Evolutionary conservation across 1,140 invertebrate genomes (phyloP), one percentile per base, ranked within the genome.

Genomic region (Hypothenemus hampei): DNA sequence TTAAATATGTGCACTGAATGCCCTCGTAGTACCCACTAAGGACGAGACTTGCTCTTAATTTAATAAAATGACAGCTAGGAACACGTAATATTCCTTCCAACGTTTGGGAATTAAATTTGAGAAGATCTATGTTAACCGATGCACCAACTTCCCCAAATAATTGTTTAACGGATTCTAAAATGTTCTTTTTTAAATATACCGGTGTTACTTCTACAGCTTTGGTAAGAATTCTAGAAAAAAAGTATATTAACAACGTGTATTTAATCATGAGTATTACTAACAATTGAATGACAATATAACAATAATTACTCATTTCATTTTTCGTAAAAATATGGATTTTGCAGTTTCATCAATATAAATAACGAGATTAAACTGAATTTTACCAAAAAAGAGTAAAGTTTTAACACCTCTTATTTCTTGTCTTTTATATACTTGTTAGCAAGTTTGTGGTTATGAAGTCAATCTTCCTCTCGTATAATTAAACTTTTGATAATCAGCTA

Each of bases 101-200:
- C 10, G 69, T 65, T 0, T 55, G 10, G 1, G 67, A 49, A 63
- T 78, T 70, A 48, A 79, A 82, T 60, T 80, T 83, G 0, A 85
- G 57, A 19, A 86, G 62, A 50, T 84, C 78, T 22, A 85, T 64
- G 11, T 62, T 64, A 21, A 73, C 69, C 43, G 74, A 71, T 11
- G 77, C 68, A 48, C 79, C 80, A 60, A 77, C 69, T 68, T 78
- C 78, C 1, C 82, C 82, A 64, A 83, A 80, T 16, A 84, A 62
- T 53, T 71, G 69, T 13, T 69, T 69, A 29, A 83, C 58, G 2
- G 77, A 73, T 56, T 74, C 65, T 26, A 78, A 66, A 49, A 85
- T 73, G 62, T 81, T 78, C 35, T 77, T 77, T 58, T 80, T 81
- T 35, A 83, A 71, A 52, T 69, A 77, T 0, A 72, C 72, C 0